phyloP scores from a whole-genome alignment of 2,888 invertebrate species.

The Loripinus fragilis region DNA sequence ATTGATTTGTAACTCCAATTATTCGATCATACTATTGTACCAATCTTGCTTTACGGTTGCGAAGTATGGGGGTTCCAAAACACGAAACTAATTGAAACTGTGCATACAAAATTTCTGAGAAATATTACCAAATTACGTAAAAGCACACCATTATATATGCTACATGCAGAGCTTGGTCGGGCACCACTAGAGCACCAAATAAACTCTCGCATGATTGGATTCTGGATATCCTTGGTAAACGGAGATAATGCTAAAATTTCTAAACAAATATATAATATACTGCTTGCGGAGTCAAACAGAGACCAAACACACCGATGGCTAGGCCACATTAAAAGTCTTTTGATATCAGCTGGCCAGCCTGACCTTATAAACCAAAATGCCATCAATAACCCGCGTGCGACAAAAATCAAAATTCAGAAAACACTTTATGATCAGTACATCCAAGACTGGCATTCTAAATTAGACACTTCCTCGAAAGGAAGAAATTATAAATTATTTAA shows the following conservation, averaged over 20 bases:
- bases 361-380: neutral
- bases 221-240: slow-evolving; percentile 1
- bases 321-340: neutral
- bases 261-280: neutral
- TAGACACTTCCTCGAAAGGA: neutral
- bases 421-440: neutral
- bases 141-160: slow-evolving; percentile 22
- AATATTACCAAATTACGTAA: neutral
- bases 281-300: neutral
- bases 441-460: neutral
- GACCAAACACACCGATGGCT: neutral
- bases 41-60: neutral
- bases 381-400: neutral
- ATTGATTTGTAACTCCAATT: slow-evolving; percentile 7
- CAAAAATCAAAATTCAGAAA: neutral
- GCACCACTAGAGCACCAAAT: neutral
- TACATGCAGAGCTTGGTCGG: slow-evolving; percentile 16
- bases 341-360: neutral
- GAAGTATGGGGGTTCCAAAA: slow-evolving; percentile 6
- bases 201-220: slow-evolving; percentile 17
- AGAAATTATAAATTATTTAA: slow-evolving; percentile 4
- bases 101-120: slow-evolving; percentile 16
- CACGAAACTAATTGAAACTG: slow-evolving; percentile 14
- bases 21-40: slow-evolving; percentile 2
- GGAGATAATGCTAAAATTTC: neutral